These are phyloP conservation scores for Agonum fuliginosum DNA, from an alignment of 2,888 invertebrate genomes.

Conservation along the genomic window DNA sequence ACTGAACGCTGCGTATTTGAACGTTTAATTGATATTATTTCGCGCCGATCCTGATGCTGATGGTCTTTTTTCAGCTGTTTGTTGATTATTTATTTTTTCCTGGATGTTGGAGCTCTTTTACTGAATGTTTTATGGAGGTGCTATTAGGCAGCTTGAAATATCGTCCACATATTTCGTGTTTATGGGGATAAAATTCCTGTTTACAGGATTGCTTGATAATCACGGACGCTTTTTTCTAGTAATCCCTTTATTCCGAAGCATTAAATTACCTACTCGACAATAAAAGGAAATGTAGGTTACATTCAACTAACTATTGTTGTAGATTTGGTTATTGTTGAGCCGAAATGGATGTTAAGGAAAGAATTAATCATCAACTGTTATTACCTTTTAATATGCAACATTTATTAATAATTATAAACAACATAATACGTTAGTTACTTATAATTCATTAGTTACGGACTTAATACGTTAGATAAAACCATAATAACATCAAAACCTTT, in stretches of 20 bases:
- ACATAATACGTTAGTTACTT: too few relatives aligned
- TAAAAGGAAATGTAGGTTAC: slow-evolving; percentile 6
- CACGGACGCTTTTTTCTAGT: background rate
- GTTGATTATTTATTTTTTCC: slow-evolving; percentile 44
- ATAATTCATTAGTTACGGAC: too few relatives aligned
- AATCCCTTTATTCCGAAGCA: background rate
- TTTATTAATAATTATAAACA: too few relatives aligned
- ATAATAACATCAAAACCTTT: too few relatives aligned
- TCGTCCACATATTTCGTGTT: background rate
- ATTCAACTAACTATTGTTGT: background rate
- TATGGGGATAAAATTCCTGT: slow-evolving; percentile 8
- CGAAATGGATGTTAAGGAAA: too few relatives aligned
- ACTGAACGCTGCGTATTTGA: slow-evolving; percentile 44
- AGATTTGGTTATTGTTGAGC: too few relatives aligned
- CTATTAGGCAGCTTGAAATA: slow-evolving; percentile 18
- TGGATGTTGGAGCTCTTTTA: slow-evolving; percentile 10
- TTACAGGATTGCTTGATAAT: slow-evolving; percentile 5
- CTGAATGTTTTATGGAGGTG: slow-evolving; percentile 26
- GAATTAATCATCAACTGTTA: too few relatives aligned
- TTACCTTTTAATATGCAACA: too few relatives aligned
- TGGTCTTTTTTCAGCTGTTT: slow-evolving; percentile 11
- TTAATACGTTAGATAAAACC: too few relatives aligned
- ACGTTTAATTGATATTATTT: slow-evolving; percentile 51
- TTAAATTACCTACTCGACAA: background rate
- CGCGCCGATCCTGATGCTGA: slow-evolving; percentile 35